Conservation (phyloP, 2,888 invertebrate species). For the Crossocerus cetratus region DNA sequence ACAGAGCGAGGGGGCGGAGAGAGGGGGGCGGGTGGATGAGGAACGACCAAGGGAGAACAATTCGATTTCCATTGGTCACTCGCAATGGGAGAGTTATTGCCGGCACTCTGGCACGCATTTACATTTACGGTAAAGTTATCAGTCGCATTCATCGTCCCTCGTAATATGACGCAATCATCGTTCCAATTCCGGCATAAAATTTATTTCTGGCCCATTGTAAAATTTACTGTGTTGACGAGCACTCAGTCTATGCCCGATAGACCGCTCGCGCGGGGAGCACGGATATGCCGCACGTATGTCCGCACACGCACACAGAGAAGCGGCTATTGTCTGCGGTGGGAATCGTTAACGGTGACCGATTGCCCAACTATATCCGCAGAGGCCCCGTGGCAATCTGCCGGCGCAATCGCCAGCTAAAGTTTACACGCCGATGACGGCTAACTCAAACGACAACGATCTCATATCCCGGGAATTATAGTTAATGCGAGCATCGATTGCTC, state of each 20-base stretch:
- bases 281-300: background rate
- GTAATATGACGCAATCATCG: constrained; percentile 41
- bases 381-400: constrained; percentile 38
- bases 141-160: constrained; percentile 14
- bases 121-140: constrained; percentile 33
- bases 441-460: constrained; percentile 28
- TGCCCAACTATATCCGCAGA: constrained; percentile 10
- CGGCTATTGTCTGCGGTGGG: constrained; percentile 38
- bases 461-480: too few relatives aligned
- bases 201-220: constrained; percentile 39
- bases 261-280: too few relatives aligned
- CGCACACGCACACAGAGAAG: background rate
- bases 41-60: background rate
- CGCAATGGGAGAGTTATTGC: background rate
- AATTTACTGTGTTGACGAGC: constrained; percentile 40
- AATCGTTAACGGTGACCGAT: constrained; percentile 46
- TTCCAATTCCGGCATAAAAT: constrained; percentile 34
- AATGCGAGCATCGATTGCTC: too few relatives aligned
- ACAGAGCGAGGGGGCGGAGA: background rate
- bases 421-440: constrained; percentile 42
- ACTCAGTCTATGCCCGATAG: background rate
- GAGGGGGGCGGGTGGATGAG: too few relatives aligned
- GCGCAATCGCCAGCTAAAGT: constrained; percentile 40
- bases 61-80: constrained; percentile 4
- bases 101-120: constrained; percentile 1